Base-by-base conservation (phyloP, 2,113 vertebrate genomes). In the Donacobius atricapilla region DNA sequence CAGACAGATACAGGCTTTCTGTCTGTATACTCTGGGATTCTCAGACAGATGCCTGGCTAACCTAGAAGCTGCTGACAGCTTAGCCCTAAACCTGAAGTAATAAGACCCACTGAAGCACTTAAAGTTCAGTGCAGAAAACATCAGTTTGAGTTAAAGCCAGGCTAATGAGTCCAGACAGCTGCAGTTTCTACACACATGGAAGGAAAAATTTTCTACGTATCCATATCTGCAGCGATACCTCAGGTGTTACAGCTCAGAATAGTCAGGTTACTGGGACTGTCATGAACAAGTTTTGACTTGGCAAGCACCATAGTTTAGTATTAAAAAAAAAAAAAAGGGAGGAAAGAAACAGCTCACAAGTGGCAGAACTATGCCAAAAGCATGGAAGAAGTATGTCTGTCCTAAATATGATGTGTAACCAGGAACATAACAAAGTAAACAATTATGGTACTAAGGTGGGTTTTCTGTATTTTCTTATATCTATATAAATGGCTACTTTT, bases 381-480 rank as follows among this genome's bases (percentile, higher is more conserved):
- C 37, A 84, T 6, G 4, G 19, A 51, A 87, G 31, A 31, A 50
- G 7, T 22, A 14, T 12, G 10, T 31, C 31, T 80, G n/a, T 39
- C 24, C 19, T 63, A 73, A 72, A n/a, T 44, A n/a, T 15, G 2
- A 7, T 0, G 0, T 28, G 20, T 13, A 78, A 54, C 13, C 58
- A 63, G 40, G 28, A 14, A 81, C 10, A 9, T 53, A 6, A 20
- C 21, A 47, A 78, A 70, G 27, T 12, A 35, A 86, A 80, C 13
- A 51, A 50, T 35, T 48, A 69, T 11, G 12, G 23, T 37, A 54
- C 11, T 48, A 48, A 64, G 11, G 12, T 84, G 47, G 4, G 15
- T 35, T 83, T 81, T 37, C 71, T 0, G 0, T 44, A 68, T 42
- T 65, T 79, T 31, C 31, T 61, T 56, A 14, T 28, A 77, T 9